Base-by-base conservation (phyloP, 2,797 vertebrate genomes). In the Sparidentex hasta region DNA sequence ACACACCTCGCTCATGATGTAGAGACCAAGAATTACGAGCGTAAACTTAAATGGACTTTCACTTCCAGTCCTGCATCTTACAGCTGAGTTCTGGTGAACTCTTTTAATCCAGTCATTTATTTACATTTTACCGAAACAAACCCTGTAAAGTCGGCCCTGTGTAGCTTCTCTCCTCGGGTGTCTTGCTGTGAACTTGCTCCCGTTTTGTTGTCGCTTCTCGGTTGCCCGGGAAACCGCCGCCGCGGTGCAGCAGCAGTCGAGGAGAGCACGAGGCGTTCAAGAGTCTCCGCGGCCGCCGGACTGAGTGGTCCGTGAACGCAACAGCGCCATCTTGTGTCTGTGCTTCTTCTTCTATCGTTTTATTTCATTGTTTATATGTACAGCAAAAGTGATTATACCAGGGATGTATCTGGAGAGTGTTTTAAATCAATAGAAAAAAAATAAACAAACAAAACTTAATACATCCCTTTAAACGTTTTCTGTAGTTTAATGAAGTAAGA, bases 1-100 rank as follows among this genome's bases (percentile, higher is more conserved):
- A 65, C 95, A 93, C 68, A 95, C 96, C 83, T 97, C 97, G 73
- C 91, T 94, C 97, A 97, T 97, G 65, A 62, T 83, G 27, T 38
- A 1, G 2, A 65, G 25, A 21, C 18, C 1, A 3, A 46, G 3
- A 16, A 12, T 4, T 11, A 12, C 6, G 20, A 27, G 1, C 0
- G 18, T 3, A 7, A 0, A 0, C 3, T 1, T 50, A 20, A 3
- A 23, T 1, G 56, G 13, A 23, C 21, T n/a, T 54, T 38, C 4
- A 56, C 18, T 25, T 43, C 63, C 16, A 17, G 38, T 29, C 16
- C 47, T 1, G 33, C 9, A 29, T 16, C 21, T 55, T 2, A 25
- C 48, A 14, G 17, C 23, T 18, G 11, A 57, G 44, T 8, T 9
- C 2, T 7, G 14, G 16, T 2, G 1, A 71, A 74, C 25, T 48